phyloP scores from a whole-genome alignment of 2,113 vertebrate genomes.

The Sapajus apella region DNA sequence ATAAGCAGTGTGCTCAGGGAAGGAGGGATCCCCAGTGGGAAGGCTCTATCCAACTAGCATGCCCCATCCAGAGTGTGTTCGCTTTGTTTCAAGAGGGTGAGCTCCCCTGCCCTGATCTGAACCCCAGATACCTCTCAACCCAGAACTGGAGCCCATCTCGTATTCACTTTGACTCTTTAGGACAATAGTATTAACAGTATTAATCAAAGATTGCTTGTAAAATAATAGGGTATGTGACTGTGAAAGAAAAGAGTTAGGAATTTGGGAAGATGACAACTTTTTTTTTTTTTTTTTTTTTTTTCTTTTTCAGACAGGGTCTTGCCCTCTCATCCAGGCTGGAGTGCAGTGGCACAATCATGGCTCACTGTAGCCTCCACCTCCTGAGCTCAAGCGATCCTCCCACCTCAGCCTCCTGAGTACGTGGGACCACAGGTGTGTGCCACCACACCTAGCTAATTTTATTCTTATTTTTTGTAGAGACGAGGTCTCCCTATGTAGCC shows the following conservation, averaged over 20 bases:
- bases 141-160: background rate
- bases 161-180: background rate
- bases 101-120: background rate
- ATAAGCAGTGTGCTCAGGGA: fast-evolving
- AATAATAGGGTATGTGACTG: background rate
- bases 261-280: background rate
- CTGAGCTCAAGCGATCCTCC: no score
- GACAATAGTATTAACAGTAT: background rate
- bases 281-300: no score
- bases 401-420: no score
- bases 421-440: no score
- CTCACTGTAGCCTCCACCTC: no score
- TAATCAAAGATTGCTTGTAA: background rate
- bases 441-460: no score
- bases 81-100: background rate
- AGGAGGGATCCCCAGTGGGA: background rate
- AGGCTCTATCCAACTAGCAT: background rate
- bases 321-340: no score
- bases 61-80: background rate
- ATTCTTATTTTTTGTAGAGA: no score
- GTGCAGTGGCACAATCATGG: no score
- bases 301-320: no score
- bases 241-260: background rate
- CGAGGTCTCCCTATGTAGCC: no score
- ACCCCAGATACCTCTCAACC: background rate